Evolutionary conservation across 2,888 invertebrate species (phyloP).

Genomic region (Ecliptopera silaceata): DNA sequence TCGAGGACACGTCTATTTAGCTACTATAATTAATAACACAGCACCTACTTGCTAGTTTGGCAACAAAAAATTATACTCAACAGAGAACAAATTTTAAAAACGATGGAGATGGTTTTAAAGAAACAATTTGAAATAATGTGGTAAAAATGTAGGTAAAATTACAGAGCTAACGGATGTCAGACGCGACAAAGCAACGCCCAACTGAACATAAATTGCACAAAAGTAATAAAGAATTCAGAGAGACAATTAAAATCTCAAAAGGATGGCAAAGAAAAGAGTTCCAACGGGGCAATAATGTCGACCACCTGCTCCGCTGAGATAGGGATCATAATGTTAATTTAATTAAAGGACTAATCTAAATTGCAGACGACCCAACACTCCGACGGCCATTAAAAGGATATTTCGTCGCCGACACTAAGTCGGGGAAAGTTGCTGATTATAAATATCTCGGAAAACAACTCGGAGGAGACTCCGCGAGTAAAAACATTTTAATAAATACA

Average conservation of each 20-base stretch:
- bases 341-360: conserved; percentile 84
- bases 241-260: conserved; percentile 53
- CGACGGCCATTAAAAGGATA: conserved; percentile 79
- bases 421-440: conserved; percentile 74
- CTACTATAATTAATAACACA: conserved; percentile 47
- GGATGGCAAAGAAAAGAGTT: conserved; percentile 63
- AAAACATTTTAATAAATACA: conserved; percentile 58
- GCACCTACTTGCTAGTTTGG: conserved; percentile 43
- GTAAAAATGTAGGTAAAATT: conserved; percentile 10
- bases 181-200: conserved; percentile 23
- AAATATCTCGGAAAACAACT: conserved; percentile 74
- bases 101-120: neutral
- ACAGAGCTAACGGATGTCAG: conserved; percentile 18
- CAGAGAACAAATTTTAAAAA: too few species aligned
- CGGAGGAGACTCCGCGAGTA: conserved; percentile 55
- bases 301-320: conserved; percentile 78
- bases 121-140: neutral
- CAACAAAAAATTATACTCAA: conserved; percentile 8
- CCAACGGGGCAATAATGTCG: conserved; percentile 69
- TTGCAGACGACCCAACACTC: conserved; percentile 82
- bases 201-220: conserved; percentile 34
- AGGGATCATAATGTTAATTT: conserved; percentile 83
- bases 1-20: conserved; percentile 42
- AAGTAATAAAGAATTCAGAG: conserved; percentile 46
- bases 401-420: conserved; percentile 75